Conservation (phyloP, 2,888 invertebrate species). For the Resseliella maxima region DNA sequence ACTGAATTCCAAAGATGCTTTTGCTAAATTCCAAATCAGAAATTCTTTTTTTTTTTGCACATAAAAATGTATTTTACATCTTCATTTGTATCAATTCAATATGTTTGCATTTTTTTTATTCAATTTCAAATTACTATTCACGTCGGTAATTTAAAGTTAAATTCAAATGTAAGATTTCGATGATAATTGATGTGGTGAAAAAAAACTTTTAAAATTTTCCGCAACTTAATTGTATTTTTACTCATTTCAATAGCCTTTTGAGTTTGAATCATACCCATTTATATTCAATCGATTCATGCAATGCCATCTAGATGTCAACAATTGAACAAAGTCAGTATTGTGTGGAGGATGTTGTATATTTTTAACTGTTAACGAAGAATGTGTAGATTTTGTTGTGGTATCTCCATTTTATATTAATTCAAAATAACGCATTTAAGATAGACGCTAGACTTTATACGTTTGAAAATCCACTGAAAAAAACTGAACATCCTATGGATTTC, state of each 20-base stretch:
- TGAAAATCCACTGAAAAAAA: too few relatives aligned
- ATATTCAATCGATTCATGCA: neutral
- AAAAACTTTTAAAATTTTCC: neutral
- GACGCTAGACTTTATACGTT: too few relatives aligned
- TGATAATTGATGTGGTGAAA: neutral
- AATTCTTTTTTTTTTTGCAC: neutral
- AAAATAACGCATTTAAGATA: too few relatives aligned
- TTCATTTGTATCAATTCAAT: too few relatives aligned
- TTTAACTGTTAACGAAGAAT: neutral
- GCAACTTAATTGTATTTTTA: neutral
- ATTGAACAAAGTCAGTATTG: neutral
- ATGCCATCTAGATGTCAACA: neutral
- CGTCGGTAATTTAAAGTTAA: too few relatives aligned
- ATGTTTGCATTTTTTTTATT: too few relatives aligned
- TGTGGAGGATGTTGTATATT: neutral
- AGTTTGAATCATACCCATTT: neutral
- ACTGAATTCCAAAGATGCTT: slow-evolving; percentile 5
- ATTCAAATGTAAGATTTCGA: too few relatives aligned
- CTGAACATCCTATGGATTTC: too few relatives aligned
- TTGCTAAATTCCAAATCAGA: neutral
- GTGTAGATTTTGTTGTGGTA: neutral
- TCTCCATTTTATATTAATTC: too few relatives aligned
- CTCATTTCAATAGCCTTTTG: neutral
- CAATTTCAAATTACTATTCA: too few relatives aligned
- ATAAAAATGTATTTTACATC: neutral